phyloP scores from a whole-genome alignment of 2,113 vertebrate species.

The Caranx ignobilis region DNA sequence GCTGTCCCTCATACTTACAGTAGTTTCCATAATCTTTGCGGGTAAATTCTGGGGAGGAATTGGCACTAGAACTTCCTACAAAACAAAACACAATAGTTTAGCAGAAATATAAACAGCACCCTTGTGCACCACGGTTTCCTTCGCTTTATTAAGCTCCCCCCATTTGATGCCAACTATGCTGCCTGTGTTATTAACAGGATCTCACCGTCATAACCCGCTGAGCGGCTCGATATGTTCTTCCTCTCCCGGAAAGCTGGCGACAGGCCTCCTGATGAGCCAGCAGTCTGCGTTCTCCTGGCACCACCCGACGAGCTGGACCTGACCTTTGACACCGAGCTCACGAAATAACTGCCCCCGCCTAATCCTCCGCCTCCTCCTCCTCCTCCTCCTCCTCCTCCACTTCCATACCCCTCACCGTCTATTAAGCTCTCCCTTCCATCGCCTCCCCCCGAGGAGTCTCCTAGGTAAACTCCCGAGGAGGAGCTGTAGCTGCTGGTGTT shows the following conservation, averaged over 20 bases:
- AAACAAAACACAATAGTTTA: conserved; percentile 62
- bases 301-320: conserved; percentile 86
- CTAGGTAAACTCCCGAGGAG: conserved; percentile 75
- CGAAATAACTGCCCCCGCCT: conserved; percentile 56
- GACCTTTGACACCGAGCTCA: conserved; percentile 82
- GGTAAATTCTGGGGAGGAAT: conserved; percentile 94
- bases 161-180: conserved; percentile 1
- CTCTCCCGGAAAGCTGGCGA: conserved; percentile 91
- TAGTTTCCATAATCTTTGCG: conserved; percentile 93
- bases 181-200: conserved; percentile 12
- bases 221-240: conserved; percentile 85
- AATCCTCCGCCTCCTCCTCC: conserved; percentile 25
- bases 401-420: conserved; percentile 63
- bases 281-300: conserved; percentile 86
- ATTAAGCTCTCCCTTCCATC: conserved; percentile 64
- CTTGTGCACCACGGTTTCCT: conserved; percentile 20
- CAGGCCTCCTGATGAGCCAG: conserved; percentile 86
- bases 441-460: conserved; percentile 73
- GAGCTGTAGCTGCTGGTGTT: conserved; percentile 75
- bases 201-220: conserved; percentile 94
- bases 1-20: conserved; percentile 61
- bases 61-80: conserved; percentile 96
- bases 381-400: conserved; percentile 34
- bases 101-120: conserved; percentile 26
- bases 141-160: conserved; percentile 2